Evolutionary conservation across 2,113 vertebrate species (phyloP).

Genomic region (Callorhinus ursinus): DNA sequence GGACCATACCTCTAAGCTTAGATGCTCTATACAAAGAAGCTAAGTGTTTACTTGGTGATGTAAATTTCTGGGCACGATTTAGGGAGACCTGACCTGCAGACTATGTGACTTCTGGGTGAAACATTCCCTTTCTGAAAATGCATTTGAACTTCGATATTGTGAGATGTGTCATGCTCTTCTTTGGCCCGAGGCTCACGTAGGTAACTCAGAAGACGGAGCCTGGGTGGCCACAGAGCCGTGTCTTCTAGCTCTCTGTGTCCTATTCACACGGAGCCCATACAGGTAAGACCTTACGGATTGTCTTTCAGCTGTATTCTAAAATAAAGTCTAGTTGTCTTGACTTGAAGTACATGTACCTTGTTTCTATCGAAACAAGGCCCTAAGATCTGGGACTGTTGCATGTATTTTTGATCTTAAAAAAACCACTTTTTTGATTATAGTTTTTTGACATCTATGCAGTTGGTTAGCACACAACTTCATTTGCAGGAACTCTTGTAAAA

Average conservation of each 20-base stretch:
- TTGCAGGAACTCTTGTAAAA: not conserved
- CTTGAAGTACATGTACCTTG: not conserved
- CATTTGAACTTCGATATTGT: not conserved
- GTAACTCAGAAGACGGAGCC: not conserved
- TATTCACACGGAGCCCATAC: not conserved
- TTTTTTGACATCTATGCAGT: not conserved
- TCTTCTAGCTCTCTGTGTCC: not conserved
- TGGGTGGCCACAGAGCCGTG: not conserved
- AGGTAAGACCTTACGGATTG: not conserved
- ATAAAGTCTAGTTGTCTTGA: not conserved
- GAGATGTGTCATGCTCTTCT: not conserved
- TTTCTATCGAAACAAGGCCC: not conserved
- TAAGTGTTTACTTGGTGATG: not conserved
- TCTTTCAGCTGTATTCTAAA: not conserved
- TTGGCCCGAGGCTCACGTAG: not conserved
- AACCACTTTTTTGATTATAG: not conserved
- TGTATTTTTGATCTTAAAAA: not conserved
- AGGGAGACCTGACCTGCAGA: not conserved
- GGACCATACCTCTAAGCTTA: not conserved
- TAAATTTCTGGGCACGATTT: not conserved
- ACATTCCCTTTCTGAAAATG: not conserved
- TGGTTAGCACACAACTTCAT: not conserved
- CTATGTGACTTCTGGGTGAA: not conserved
- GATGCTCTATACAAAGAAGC: not conserved
- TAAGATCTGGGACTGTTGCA: not conserved